phyloP scores from a whole-genome alignment of 2,797 vertebrate genomes.

The Todus mexicanus region DNA sequence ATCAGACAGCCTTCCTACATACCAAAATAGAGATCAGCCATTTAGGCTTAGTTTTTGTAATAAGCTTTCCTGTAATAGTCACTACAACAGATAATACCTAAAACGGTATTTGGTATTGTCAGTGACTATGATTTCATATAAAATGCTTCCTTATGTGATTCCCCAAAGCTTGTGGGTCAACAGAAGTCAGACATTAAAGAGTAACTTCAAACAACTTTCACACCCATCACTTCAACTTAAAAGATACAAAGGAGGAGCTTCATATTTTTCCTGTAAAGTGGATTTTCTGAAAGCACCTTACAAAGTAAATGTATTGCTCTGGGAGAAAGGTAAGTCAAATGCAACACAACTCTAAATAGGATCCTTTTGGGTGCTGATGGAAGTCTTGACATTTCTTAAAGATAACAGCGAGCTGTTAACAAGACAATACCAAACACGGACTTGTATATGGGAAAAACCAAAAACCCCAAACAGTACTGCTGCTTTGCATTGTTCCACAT shows the following conservation, averaged over 20 bases:
- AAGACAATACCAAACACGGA: background rate
- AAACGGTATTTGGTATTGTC: background rate
- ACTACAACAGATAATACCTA: background rate
- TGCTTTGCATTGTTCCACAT: background rate
- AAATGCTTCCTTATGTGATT: background rate
- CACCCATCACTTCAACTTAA: background rate
- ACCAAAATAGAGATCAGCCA: background rate
- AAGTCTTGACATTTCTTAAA: background rate
- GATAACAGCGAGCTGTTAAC: background rate
- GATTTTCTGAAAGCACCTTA: background rate
- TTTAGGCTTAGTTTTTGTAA: background rate
- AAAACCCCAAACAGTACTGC: background rate
- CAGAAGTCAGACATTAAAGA: background rate
- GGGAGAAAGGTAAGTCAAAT: background rate
- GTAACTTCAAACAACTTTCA: background rate
- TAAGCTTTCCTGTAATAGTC: background rate
- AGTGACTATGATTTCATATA: background rate
- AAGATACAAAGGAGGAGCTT: background rate
- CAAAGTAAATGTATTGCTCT: background rate
- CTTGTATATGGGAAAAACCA: background rate
- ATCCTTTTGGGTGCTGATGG: background rate
- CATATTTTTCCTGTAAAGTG: background rate
- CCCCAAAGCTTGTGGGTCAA: background rate
- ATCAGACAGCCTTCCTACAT: background rate
- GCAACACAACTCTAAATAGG: background rate